These are phyloP conservation scores for Phaethon lepturus DNA, from an alignment of 2,113 vertebrate species.

Conservation along the genomic window DNA sequence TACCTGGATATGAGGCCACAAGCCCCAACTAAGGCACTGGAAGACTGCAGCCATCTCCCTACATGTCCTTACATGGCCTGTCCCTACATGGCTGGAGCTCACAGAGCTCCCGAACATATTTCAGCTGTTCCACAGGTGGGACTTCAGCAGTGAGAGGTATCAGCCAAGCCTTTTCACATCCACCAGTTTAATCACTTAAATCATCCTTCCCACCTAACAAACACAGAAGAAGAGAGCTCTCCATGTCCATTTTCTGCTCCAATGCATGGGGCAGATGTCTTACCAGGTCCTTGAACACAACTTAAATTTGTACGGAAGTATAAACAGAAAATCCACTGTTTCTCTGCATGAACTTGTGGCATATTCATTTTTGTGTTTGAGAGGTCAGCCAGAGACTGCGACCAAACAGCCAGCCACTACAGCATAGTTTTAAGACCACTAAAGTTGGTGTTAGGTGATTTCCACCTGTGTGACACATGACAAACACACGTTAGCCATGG, in stretches of 20 bases:
- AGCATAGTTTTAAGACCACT: background rate
- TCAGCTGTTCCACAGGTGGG: background rate
- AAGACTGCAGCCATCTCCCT: background rate
- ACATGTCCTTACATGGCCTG: background rate
- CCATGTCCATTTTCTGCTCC: background rate
- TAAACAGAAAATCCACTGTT: background rate
- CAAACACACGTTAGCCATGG: fast-evolving
- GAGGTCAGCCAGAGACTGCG: background rate
- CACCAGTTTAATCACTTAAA: background rate
- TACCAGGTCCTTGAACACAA: fast-evolving
- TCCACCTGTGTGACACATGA: background rate
- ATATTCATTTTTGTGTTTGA: background rate
- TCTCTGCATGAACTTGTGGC: background rate
- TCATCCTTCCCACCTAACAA: background rate
- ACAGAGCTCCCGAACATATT: background rate
- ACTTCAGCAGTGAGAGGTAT: background rate
- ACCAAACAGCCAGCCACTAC: background rate
- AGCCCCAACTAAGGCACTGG: background rate
- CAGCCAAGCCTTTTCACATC: background rate
- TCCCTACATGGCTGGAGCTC: background rate
- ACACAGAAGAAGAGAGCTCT: background rate
- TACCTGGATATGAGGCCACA: fast-evolving
- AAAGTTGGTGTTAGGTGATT: background rate
- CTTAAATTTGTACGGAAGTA: background rate
- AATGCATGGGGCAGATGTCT: fast-evolving